Percentiles rank a stretch among this genome's conserved stretches.
Conservation (phyloP, 2,888 invertebrate genomes). For the Thelaira solivaga region DNA sequence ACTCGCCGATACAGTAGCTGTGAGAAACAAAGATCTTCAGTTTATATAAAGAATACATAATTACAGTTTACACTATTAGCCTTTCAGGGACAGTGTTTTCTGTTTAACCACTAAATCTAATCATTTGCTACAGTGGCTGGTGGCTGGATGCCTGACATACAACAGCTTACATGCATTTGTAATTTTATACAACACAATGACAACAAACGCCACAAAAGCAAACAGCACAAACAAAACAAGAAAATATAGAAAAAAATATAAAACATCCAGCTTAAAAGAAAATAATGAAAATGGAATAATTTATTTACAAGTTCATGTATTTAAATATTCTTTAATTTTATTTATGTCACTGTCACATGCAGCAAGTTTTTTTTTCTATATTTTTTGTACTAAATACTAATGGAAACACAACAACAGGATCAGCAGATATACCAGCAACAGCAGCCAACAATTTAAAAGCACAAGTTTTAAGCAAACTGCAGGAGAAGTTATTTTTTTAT, state of each 20-base stretch:
- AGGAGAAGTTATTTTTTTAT: background rate
- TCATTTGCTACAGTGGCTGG: too few species aligned
- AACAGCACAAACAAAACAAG: background rate
- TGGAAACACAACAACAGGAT: background rate
- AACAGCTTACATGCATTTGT: too few species aligned
- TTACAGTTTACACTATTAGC: too few species aligned
- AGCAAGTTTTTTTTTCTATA: too few species aligned
- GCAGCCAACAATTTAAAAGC: background rate
- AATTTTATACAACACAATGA: too few species aligned
- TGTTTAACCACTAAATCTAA: too few species aligned
- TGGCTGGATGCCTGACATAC: too few species aligned
- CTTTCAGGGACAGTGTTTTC: too few species aligned
- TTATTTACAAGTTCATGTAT: slow-evolving; percentile 6
- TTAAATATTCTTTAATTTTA: background rate
- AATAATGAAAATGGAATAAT: slow-evolving; percentile 40
- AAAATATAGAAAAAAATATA: background rate
- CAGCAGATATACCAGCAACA: background rate
- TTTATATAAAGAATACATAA: too few species aligned
- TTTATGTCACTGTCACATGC: slow-evolving; percentile 39
- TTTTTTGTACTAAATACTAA: background rate
- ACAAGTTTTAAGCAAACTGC: slow-evolving; percentile 17
- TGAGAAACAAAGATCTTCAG: too few species aligned
- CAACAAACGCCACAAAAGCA: too few species aligned
- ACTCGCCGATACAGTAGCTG: too few species aligned
- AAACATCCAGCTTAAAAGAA: background rate